phyloP scores from a whole-genome alignment of 2,797 vertebrate genomes.

The Hyperoplus lanceolatus region DNA sequence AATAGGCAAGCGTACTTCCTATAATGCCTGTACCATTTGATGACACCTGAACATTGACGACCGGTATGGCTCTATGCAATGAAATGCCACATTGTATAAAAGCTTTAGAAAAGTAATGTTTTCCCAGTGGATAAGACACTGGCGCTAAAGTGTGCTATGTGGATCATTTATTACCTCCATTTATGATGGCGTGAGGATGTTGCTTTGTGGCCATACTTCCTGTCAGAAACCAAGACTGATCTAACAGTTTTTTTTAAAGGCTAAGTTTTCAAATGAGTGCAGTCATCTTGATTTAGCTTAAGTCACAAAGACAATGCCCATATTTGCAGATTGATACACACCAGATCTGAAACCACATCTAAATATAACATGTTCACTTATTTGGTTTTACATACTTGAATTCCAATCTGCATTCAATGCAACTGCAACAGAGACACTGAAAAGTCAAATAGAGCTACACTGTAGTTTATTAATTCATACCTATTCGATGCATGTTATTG shows the following conservation, averaged over 20 bases:
- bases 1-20: slow-evolving; percentile 26
- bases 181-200: neutral
- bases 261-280: neutral
- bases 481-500: slow-evolving; percentile 81
- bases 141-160: neutral
- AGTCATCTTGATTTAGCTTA: neutral
- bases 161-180: neutral
- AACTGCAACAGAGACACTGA: slow-evolving; percentile 23
- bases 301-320: neutral
- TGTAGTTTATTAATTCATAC: slow-evolving; percentile 89
- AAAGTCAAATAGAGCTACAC: slow-evolving; percentile 71
- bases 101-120: neutral
- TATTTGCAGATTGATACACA: neutral
- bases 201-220: slow-evolving; percentile 32
- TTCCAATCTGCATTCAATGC: neutral
- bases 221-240: slow-evolving; percentile 1
- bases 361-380: neutral
- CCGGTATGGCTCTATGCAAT: neutral
- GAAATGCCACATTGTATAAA: neutral
- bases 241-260: no score
- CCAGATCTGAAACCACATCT: slow-evolving; percentile 16
- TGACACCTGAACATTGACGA: neutral
- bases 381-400: neutral
- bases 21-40: neutral
- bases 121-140: neutral